Evolutionary conservation across 2,113 vertebrate species (phyloP), one percentile per base, ranked within the genome.

Genomic region (Ploceus nigricollis): DNA sequence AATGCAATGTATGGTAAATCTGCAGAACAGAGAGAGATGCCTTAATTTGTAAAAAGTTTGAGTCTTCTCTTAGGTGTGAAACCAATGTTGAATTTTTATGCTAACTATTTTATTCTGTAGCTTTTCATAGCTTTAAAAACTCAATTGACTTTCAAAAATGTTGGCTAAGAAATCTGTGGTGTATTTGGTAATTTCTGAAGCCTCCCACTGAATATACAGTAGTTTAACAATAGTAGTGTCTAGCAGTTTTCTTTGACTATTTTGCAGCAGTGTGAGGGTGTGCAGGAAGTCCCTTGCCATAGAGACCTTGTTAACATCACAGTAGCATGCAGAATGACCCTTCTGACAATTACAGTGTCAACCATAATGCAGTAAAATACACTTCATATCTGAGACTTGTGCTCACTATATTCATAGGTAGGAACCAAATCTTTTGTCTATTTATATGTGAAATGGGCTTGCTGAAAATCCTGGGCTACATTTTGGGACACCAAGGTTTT

Each of bases 211-310:
- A 64, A 20, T 25, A 18, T 15, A 3, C 10, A 17, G 5, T 18
- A 71, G 33, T 10, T 40, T 54, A 50, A 66, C 31, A n/a, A 18
- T 5, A 24, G 24, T 4, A 4, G 19, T 3, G 3, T 50, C 61
- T 20, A 68, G 33, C 51, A 37, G 27, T 45, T 87, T 78, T 7
- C 44, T 76, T 48, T 37, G n/a, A 23, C 15, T 45, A 3, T 48
- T 57, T n/a, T 1, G 6, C 22, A 47, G 1, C 13, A 35, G 25
- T 4, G 1, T 19, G 18, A 2, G 0, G 0, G 17, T 57, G 31
- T 57, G 61, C 33, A 37, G 47, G 25, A 66, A 37, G 25, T 8
- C 14, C 28, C 53, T 64, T 47, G 42, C 23, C 23, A 10, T 2
- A 45, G 68, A 61, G 28, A 57, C n/a, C 17, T 53, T 15, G 18